These are phyloP conservation scores for Slavum lentiscoides DNA, from an alignment of 2,888 invertebrate genomes.

Conservation along the genomic window DNA sequence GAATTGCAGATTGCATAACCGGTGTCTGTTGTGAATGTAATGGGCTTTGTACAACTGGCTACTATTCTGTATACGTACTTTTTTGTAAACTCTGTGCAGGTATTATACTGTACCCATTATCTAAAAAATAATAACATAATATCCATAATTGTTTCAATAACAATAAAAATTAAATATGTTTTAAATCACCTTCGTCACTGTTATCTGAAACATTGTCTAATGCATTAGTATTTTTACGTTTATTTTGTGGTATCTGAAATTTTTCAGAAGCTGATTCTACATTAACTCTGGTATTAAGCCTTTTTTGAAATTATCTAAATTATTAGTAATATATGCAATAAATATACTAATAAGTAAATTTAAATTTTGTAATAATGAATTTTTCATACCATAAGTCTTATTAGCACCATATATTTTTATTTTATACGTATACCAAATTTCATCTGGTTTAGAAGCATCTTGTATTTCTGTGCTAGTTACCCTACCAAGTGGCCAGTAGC, in stretches of 20 bases:
- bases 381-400: constrained; percentile 20
- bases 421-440: neutral
- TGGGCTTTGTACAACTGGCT: neutral
- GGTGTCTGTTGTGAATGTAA: neutral
- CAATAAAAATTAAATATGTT: neutral
- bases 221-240: neutral
- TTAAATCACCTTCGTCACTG: neutral
- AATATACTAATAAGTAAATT: neutral
- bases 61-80: neutral
- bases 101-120: neutral
- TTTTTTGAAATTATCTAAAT: constrained; percentile 2
- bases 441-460: neutral
- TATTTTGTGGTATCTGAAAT: neutral
- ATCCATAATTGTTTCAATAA: neutral
- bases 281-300: neutral
- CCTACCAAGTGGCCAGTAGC: neutral
- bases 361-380: neutral
- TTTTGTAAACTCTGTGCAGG: neutral
- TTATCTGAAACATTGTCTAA: neutral
- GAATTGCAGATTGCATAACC: neutral
- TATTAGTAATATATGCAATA: neutral
- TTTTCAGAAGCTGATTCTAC: neutral
- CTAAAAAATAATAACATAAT: neutral
- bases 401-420: neutral
- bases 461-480: neutral